Evolutionary conservation across 2,797 vertebrate species (phyloP).

Genomic region (Rhyacichthys aspro): DNA sequence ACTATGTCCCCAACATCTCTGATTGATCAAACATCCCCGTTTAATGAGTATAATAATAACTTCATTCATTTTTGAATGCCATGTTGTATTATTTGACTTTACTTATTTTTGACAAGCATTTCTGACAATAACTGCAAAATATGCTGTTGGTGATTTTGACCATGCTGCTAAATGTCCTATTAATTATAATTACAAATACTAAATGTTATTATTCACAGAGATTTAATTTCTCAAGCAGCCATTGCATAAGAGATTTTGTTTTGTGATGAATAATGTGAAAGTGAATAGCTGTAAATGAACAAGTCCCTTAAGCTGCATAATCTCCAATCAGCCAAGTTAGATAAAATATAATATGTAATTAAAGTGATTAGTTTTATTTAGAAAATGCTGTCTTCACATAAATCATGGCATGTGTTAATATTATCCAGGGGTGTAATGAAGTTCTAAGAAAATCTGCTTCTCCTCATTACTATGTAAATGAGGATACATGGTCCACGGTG

Average conservation of each 20-base stretch:
- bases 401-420: slow-evolving; percentile 38
- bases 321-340: slow-evolving; percentile 18
- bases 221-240: not conserved
- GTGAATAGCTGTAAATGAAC: slow-evolving; percentile 21
- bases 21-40: slow-evolving; percentile 21
- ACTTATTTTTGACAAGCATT: slow-evolving; percentile 4
- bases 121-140: slow-evolving; percentile 1
- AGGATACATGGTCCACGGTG: slow-evolving; percentile 19
- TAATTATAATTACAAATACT: slow-evolving; percentile 7
- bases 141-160: not conserved
- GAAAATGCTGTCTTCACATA: slow-evolving; percentile 35
- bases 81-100: slow-evolving; percentile 1
- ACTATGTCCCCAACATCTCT: slow-evolving; percentile 10
- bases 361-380: slow-evolving; percentile 42
- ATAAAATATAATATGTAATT: slow-evolving; percentile 38
- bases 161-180: not conserved
- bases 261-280: slow-evolving; percentile 1
- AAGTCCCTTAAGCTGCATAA: slow-evolving; percentile 22
- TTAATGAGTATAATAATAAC: slow-evolving; percentile 3
- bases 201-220: not conserved
- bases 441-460: slow-evolving; percentile 29
- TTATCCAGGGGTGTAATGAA: slow-evolving; percentile 27
- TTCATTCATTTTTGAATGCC: not conserved
- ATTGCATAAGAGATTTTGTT: not conserved
- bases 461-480: slow-evolving; percentile 55